These are phyloP conservation scores for Asteroscopus sphinx DNA, from an alignment of 2,888 invertebrate genomes.

Conservation along the genomic window DNA sequence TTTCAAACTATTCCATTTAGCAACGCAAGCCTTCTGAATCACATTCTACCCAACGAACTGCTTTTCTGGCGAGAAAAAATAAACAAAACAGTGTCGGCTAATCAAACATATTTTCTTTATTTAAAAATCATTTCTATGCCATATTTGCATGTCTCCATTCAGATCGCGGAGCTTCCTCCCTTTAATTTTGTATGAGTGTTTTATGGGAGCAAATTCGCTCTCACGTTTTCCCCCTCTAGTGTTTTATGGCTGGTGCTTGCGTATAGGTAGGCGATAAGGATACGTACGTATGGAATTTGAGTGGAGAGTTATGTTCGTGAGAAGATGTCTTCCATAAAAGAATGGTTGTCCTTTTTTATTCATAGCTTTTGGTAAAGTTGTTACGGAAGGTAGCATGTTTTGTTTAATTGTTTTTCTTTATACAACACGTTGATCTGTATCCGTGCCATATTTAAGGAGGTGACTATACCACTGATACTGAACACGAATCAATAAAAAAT, in stretches of 20 bases:
- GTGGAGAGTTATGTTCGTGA: conserved; percentile 19
- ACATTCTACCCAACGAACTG: too few relatives aligned
- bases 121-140: conserved; percentile 37
- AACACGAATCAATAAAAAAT: too few relatives aligned
- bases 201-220: conserved; percentile 34
- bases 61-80: too few relatives aligned
- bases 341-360: conserved; percentile 36
- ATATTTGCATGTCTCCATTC: conserved; percentile 42
- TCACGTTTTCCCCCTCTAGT: conserved; percentile 19
- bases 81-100: conserved; percentile 11
- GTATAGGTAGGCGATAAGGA: conserved; percentile 34
- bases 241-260: conserved; percentile 43
- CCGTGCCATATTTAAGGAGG: too few relatives aligned
- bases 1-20: too few relatives aligned
- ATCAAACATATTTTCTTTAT: conserved; percentile 28
- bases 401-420: neutral
- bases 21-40: too few relatives aligned
- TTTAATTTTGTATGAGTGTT: conserved; percentile 53
- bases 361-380: conserved; percentile 15
- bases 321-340: conserved; percentile 6
- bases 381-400: neutral
- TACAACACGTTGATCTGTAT: too few relatives aligned
- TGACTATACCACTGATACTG: too few relatives aligned
- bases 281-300: conserved; percentile 18
- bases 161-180: conserved; percentile 28